Evolutionary conservation across 2,797 vertebrate species (phyloP).

Genomic region (Graptemys geographica): DNA sequence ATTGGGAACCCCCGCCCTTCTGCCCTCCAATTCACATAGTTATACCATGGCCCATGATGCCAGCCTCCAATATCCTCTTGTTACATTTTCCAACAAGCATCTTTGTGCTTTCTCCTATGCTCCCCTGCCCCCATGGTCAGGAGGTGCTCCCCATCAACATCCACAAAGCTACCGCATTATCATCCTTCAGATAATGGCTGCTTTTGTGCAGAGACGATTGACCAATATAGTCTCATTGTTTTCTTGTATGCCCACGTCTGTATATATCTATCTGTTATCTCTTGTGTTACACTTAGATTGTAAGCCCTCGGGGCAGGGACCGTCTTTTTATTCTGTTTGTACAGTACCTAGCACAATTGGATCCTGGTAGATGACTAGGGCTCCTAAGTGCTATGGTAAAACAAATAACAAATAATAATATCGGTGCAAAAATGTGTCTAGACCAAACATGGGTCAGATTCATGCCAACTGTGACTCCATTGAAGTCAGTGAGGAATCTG

Average conservation of each 20-base stretch:
- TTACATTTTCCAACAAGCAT: background rate
- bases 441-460: accelerated
- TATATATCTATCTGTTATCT: background rate
- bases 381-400: background rate
- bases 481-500: accelerated
- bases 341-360: background rate
- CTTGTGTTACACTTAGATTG: background rate
- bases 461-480: accelerated
- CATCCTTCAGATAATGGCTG: background rate
- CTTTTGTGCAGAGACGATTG: background rate
- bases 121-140: background rate
- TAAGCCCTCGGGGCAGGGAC: background rate
- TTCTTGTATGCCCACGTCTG: background rate
- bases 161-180: background rate
- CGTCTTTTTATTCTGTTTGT: background rate
- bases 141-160: background rate
- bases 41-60: background rate
- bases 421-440: background rate
- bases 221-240: background rate
- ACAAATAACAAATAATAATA: background rate
- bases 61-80: background rate
- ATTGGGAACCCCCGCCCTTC: no score
- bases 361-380: background rate
- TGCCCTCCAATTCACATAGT: background rate
- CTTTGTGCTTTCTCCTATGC: background rate